These are phyloP conservation scores for Omphaloscelis lunosa DNA, from an alignment of 2,888 invertebrate genomes.

Conservation along the genomic window DNA sequence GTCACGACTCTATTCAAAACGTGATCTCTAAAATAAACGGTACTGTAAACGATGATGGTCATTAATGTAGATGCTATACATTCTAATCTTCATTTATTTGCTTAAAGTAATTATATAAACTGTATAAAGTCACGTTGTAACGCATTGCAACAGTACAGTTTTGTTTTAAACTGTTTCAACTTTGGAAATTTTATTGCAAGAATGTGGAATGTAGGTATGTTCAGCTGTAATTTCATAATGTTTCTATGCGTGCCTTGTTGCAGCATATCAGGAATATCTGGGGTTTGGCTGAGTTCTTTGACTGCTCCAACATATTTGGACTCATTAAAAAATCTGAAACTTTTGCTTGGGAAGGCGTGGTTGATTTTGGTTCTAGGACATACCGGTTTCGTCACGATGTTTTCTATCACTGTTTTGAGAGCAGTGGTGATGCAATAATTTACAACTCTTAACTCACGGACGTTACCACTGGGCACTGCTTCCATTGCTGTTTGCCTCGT, in stretches of 20 bases:
- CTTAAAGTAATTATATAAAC: conserved; percentile 21
- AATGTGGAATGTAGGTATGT: conserved; percentile 18
- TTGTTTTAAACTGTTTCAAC: conserved; percentile 31
- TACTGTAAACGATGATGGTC: neutral
- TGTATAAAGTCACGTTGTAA: conserved; percentile 26
- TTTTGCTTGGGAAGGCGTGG: no score
- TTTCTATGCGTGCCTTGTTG: neutral
- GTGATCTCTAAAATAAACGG: conserved; percentile 40
- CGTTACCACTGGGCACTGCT: no score
- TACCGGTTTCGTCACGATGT: no score
- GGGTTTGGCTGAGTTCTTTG: neutral
- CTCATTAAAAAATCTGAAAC: no score
- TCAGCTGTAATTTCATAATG: conserved; percentile 17
- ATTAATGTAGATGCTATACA: neutral
- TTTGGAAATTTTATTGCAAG: conserved; percentile 36
- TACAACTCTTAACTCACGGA: no score
- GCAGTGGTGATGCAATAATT: no score
- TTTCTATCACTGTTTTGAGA: no score
- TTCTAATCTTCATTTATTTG: conserved; percentile 23
- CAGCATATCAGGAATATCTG: neutral
- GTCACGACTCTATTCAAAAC: conserved; percentile 51
- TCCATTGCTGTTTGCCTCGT: no score
- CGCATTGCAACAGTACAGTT: conserved; percentile 27
- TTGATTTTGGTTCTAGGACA: no score
- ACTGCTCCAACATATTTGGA: neutral